Evolutionary conservation across 1,140 invertebrate species (phyloP).

Genomic region (Sinella curviseta): DNA sequence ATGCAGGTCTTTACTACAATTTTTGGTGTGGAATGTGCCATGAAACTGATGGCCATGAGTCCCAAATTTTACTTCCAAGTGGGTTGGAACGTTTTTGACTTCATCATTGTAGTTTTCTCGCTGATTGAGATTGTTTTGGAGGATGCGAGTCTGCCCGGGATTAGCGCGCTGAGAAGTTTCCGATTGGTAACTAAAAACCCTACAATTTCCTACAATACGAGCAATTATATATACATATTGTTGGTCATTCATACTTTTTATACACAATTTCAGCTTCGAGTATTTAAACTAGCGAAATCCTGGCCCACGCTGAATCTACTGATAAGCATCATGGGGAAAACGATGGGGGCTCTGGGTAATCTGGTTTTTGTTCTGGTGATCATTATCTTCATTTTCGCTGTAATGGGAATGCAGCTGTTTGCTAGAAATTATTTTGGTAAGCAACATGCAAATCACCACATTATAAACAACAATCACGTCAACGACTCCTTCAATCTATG

Average conservation of each 20-base stretch:
- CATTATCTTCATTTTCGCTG: conserved; percentile 97
- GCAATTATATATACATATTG: too few species aligned
- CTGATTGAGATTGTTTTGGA: conserved; percentile 87
- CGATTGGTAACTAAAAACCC: conserved; percentile 82
- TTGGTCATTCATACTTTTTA: neutral
- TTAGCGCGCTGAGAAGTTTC: conserved; percentile 94
- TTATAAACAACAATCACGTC: neutral
- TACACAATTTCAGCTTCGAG: conserved; percentile 72
- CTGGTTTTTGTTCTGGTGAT: conserved; percentile 94
- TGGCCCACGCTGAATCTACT: conserved; percentile 97
- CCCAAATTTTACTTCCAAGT: conserved; percentile 96
- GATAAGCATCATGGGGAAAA: conserved; percentile 96
- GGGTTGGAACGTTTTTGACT: conserved; percentile 98
- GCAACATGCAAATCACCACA: neutral
- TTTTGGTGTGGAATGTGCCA: conserved; percentile 89
- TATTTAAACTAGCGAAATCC: conserved; percentile 98
- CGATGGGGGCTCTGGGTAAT: conserved; percentile 94
- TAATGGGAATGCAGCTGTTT: conserved; percentile 97
- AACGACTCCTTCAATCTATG: too few species aligned
- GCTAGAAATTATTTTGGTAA: conserved; percentile 82
- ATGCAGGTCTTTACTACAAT: conserved; percentile 94
- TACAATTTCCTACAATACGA: neutral
- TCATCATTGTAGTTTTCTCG: conserved; percentile 93
- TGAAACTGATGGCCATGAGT: conserved; percentile 94
- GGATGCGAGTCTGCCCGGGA: conserved; percentile 82